These are phyloP conservation scores for Agraylea sexmaculata DNA, from an alignment of 1,140 invertebrate species.

Conservation along the genomic window DNA sequence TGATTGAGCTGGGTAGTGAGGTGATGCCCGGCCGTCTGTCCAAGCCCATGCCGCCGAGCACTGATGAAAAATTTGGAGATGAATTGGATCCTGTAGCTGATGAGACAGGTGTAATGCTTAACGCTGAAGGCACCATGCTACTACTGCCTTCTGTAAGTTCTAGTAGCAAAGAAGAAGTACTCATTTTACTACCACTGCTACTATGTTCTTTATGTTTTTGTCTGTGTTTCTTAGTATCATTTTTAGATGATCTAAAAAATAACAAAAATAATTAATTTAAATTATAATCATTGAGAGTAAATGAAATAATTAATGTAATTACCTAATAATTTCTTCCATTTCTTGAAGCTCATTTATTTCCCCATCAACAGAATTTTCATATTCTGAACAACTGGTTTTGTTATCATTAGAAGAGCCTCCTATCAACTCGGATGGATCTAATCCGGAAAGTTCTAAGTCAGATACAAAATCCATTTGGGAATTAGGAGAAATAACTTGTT, in stretches of 20 bases:
- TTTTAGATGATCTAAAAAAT: slow-evolving; percentile 12
- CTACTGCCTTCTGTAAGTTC: slow-evolving; percentile 49
- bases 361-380: slow-evolving; percentile 45
- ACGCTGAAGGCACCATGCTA: slow-evolving; percentile 52
- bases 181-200: slow-evolving; percentile 25
- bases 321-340: slow-evolving; percentile 48
- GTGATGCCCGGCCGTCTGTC: slow-evolving; percentile 65
- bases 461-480: slow-evolving; percentile 48
- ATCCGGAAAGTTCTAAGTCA: slow-evolving; percentile 49
- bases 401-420: slow-evolving; percentile 29
- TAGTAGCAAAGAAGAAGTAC: slow-evolving; percentile 30
- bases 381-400: slow-evolving; percentile 45
- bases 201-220: slow-evolving; percentile 16
- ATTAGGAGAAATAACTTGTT: slow-evolving; percentile 39
- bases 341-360: slow-evolving; percentile 39
- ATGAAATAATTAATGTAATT: slow-evolving; percentile 13
- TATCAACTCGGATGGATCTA: slow-evolving; percentile 46
- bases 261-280: too few relatives aligned
- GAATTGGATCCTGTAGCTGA: slow-evolving; percentile 27
- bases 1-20: slow-evolving; percentile 73
- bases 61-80: slow-evolving; percentile 46
- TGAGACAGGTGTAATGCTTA: slow-evolving; percentile 68
- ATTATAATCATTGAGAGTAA: slow-evolving; percentile 1
- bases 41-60: slow-evolving; percentile 47
- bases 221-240: slow-evolving; percentile 18